These are phyloP conservation scores for Protonibea diacanthus DNA, from an alignment of 2,797 vertebrate species.

Conservation along the genomic window DNA sequence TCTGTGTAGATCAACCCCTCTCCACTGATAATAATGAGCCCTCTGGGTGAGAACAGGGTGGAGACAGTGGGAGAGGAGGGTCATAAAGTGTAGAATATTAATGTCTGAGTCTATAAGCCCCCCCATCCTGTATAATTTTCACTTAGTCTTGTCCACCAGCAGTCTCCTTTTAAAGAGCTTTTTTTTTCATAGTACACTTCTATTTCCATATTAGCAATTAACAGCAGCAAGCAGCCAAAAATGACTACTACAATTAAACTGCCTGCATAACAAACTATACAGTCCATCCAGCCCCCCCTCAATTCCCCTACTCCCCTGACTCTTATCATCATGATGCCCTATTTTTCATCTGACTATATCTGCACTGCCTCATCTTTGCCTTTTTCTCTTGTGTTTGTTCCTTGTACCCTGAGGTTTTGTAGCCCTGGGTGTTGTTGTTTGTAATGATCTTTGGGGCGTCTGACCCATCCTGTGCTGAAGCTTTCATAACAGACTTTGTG, in stretches of 20 bases:
- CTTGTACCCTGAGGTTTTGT: constrained; percentile 50
- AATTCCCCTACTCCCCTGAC: constrained; percentile 23
- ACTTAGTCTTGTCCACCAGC: constrained; percentile 58
- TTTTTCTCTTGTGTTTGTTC: constrained; percentile 63
- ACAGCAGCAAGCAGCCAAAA: constrained; percentile 58
- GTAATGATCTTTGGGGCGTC: constrained; percentile 65
- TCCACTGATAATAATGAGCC: constrained; percentile 82
- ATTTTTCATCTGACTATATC: constrained; percentile 55
- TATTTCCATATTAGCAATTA: constrained; percentile 68
- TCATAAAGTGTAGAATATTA: constrained; percentile 71
- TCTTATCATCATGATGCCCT: constrained; percentile 53
- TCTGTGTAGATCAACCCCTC: constrained; percentile 88
- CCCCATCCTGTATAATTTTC: constrained; percentile 49
- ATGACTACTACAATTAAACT: constrained; percentile 55
- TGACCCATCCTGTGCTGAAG: constrained; percentile 53
- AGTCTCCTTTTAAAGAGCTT: constrained; percentile 49
- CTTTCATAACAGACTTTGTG: constrained; percentile 59
- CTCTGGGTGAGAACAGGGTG: constrained; percentile 71
- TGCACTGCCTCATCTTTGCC: constrained; percentile 47
- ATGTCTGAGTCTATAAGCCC: constrained; percentile 39
- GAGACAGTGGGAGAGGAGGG: constrained; percentile 55
- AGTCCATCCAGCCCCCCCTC: constrained; percentile 6
- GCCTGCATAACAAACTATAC: constrained; percentile 45
- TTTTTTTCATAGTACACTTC: constrained; percentile 47
- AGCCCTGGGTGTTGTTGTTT: constrained; percentile 59